Evolutionary conservation across 92 coral and sea anemone species (phyloP), one percentile per base, ranked within the genome.

Genomic region (Epizoanthus stellaris): DNA sequence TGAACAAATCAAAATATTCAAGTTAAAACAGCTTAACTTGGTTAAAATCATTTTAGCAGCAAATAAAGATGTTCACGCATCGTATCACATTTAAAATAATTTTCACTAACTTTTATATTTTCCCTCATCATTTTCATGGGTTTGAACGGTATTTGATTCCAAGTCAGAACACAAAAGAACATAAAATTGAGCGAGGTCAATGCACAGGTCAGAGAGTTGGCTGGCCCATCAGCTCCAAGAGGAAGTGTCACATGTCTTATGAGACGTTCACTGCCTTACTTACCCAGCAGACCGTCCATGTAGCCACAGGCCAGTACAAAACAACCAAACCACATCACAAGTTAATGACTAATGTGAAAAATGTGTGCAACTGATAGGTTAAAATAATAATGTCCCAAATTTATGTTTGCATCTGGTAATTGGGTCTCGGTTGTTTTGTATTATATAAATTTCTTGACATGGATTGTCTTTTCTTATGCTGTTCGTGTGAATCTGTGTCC

Each of bases 241-340:
- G 98, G 98, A 92, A 94, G 85, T 94, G 98, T 94, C 98, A 94
- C 98, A 94, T 94, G 72, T 61, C 45, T 82, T 65, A 12, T 3
- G 10, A 20, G 61, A 17, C 36, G 85, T 61, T 84, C 30, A 77
- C 80, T 30, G 25, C 85, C 59, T 36, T 66, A 87, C 93, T 82
- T 90, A 87, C 93, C 90, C 70, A 59, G 13, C 40, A 66, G 71
- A 81, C 73, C 77, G 86, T 71, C 76, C 89, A 80, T 25, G 73
- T 20, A 38, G 67, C 73, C 45, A 77, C 86, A 77, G 30, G 70
- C 83, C 57, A 76, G 64, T 54, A 75, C 75, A 80, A 73, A 58
- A 89, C 85, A 87, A 59, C 57, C 57, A 79, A 71, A 85, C 72
- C 72, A 79, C 65, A 19, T 79, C 67, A 79, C 56, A 79, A 79